Evolutionary conservation across 2,888 invertebrate genomes (phyloP).

Genomic region (Steinernema hermaphroditum): DNA sequence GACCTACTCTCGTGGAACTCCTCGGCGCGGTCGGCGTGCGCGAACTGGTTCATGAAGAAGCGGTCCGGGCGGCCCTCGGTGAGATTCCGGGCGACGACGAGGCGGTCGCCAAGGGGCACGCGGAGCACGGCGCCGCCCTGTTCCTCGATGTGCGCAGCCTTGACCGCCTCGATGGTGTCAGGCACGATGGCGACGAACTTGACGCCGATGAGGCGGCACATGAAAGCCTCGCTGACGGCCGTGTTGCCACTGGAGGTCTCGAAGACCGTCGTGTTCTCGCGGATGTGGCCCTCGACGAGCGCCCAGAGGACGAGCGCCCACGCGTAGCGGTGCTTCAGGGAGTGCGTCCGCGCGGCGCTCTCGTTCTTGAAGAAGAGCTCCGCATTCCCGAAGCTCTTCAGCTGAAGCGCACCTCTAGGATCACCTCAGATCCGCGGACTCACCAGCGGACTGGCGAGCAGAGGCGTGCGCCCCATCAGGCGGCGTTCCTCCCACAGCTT

Average conservation of each 20-base stretch:
- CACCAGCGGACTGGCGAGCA: conserved; percentile 32
- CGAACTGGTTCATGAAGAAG: conserved; percentile 60
- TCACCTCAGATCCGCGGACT: not conserved
- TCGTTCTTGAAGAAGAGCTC: conserved; percentile 60
- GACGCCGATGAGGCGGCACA: conserved; percentile 51
- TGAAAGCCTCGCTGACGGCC: conserved; percentile 60
- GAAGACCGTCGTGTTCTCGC: conserved; percentile 51
- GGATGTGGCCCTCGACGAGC: conserved; percentile 51
- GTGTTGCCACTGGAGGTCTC: conserved; percentile 62
- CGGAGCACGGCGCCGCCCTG: conserved; percentile 52
- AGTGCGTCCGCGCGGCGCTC: conserved; percentile 49
- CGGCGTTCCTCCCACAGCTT: conserved; percentile 53
- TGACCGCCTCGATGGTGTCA: conserved; percentile 52
- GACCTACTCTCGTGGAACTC: conserved; percentile 54
- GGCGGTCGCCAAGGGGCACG: conserved; percentile 33
- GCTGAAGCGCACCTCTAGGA: conserved; percentile 31
- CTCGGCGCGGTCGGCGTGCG: conserved; percentile 58
- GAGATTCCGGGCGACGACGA: conserved; percentile 1
- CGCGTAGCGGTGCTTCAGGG: conserved; percentile 58
- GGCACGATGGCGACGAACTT: conserved; percentile 57
- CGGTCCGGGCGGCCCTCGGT: conserved; percentile 35
- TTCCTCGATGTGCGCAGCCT: conserved; percentile 51
- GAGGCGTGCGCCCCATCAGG: conserved; percentile 54
- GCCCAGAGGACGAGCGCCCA: conserved; percentile 61
- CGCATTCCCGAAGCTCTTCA: conserved; percentile 34